Percentiles rank a stretch among this genome's conserved stretches.
Conservation (phyloP, 2,888 invertebrate species). For the Epicampocera succincta region DNA sequence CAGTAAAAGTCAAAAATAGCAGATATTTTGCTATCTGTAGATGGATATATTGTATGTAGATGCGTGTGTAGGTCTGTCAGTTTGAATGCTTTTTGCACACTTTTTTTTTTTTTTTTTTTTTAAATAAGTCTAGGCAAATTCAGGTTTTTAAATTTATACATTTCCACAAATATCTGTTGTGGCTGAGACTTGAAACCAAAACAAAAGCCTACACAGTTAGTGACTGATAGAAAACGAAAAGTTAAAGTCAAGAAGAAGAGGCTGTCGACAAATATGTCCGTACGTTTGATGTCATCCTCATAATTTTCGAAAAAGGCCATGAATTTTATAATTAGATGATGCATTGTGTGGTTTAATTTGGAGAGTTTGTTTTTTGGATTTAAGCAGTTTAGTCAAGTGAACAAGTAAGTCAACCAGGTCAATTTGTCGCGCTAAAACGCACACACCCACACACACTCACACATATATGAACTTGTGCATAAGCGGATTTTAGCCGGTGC, state of each 20-base stretch:
- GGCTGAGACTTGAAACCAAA: slow-evolving; percentile 53
- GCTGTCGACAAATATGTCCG: not conserved
- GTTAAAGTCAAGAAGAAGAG: not conserved
- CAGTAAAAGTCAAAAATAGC: not conserved
- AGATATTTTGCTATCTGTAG: not conserved
- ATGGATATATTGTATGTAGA: no score
- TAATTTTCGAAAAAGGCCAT: not conserved
- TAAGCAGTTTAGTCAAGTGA: not conserved
- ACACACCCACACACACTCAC: not conserved
- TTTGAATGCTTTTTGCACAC: no score
- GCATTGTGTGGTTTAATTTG: slow-evolving; percentile 11
- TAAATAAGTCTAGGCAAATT: no score
- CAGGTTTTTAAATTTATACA: slow-evolving; percentile 32
- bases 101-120: no score
- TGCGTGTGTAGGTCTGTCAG: no score
- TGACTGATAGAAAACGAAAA: slow-evolving; percentile 7
- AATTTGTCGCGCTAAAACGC: not conserved
- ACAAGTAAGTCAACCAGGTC: slow-evolving; percentile 16
- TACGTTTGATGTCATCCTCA: slow-evolving; percentile 58
- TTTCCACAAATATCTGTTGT: slow-evolving; percentile 54
- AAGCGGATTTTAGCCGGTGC: not conserved
- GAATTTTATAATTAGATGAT: slow-evolving; percentile 2
- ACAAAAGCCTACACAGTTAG: slow-evolving; percentile 55
- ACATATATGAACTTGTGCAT: not conserved
- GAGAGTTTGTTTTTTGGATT: not conserved